A percentile compares a stretch with the other conserved stretches of the same genome.
phyloP scores from a whole-genome alignment of 92 coral and sea anemone species.

The Montipora capitata region DNA sequence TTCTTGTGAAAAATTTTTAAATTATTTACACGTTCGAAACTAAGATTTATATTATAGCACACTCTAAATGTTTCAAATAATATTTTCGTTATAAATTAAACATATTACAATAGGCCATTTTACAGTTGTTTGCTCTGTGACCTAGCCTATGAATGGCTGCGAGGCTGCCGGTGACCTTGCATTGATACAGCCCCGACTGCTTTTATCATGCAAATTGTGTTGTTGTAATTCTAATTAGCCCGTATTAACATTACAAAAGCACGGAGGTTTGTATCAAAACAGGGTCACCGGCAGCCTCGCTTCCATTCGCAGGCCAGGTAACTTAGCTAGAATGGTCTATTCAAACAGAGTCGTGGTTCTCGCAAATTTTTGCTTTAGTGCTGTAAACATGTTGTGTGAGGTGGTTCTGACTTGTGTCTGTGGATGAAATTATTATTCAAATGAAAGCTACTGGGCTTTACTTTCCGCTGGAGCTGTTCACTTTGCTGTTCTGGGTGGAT shows the following conservation, averaged over 20 bases:
- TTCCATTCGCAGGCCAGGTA: no score
- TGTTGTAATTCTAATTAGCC: no score
- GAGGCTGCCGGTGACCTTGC: no score
- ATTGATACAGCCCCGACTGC: no score
- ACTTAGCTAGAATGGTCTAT: no score
- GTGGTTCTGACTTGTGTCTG: not conserved
- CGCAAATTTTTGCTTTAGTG: not conserved
- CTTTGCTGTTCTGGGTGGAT: not conserved
- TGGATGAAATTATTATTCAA: not conserved
- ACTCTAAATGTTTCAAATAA: not conserved
- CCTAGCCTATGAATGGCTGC: no score
- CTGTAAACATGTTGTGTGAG: not conserved
- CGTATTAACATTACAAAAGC: no score
- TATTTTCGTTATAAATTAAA: slow-evolving; percentile 30
- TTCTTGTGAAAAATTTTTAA: not conserved
- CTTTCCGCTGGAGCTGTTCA: not conserved
- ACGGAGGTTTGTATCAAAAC: no score
- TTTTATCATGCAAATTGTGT: no score
- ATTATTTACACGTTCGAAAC: slow-evolving; percentile 22
- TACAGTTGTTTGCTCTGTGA: no score
- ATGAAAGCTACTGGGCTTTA: not conserved
- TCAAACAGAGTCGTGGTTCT: no score
- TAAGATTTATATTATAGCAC: slow-evolving; percentile 38
- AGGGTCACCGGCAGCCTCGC: no score
- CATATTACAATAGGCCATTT: not conserved